A percentile compares a stretch with the other conserved stretches of the same genome.
Evolutionary conservation across 2,888 invertebrate species (phyloP).

Genomic region (Heliconius sara): DNA sequence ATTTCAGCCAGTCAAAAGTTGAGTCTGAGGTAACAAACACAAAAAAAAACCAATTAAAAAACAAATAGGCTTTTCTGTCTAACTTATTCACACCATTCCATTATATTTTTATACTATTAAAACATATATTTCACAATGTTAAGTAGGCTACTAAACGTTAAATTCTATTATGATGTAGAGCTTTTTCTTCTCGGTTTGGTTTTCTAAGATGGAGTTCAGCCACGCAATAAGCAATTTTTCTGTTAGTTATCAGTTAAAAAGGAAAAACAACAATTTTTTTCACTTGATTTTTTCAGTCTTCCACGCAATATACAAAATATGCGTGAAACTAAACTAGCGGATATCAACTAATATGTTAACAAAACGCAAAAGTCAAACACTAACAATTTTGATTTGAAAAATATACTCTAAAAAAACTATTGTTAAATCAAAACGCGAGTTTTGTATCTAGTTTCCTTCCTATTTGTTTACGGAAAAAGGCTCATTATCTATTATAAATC

Average conservation of each 20-base stretch:
- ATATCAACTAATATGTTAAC: not conserved
- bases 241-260: too few species aligned
- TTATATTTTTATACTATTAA: not conserved
- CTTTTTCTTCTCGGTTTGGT: not conserved
- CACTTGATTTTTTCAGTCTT: not conserved
- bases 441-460: constrained; percentile 16
- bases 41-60: too few species aligned
- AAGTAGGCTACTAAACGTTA: not conserved
- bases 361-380: not conserved
- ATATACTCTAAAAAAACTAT: not conserved
- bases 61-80: too few species aligned
- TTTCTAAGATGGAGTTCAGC: too few species aligned
- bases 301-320: not conserved
- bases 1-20: too few species aligned
- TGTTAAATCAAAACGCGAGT: not conserved
- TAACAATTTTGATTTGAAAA: not conserved
- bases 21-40: too few species aligned
- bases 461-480: constrained; percentile 17
- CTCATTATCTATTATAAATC: constrained; percentile 21
- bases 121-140: not conserved
- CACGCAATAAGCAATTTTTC: too few species aligned
- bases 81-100: too few species aligned
- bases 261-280: not conserved
- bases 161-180: not conserved
- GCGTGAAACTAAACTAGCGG: not conserved